Conservation (phyloP, 2,113 vertebrate species). For the Pipa parva region DNA sequence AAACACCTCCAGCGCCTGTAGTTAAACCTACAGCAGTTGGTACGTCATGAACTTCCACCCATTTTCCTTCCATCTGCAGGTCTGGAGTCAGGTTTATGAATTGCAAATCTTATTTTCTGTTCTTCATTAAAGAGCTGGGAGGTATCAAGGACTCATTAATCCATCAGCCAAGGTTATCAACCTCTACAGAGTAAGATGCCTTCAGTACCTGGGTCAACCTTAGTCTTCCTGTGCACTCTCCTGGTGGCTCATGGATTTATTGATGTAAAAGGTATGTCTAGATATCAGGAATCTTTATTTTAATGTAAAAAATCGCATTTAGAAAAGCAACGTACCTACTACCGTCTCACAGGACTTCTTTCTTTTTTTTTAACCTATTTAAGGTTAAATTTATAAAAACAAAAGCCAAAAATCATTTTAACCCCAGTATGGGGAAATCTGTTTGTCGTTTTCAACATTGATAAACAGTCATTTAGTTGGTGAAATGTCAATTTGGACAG, state of each 20-base stretch:
- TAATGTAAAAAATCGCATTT: no score
- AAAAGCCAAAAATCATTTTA: no score
- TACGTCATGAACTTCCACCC: conserved; percentile 58
- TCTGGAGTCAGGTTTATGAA: background rate
- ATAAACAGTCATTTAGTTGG: no score
- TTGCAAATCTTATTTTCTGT: background rate
- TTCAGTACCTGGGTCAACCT: background rate
- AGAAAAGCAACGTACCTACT: no score
- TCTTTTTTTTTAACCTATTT: no score
- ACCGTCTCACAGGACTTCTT: no score
- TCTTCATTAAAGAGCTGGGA: background rate
- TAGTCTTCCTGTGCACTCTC: background rate
- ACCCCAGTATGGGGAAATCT: background rate
- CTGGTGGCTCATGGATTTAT: background rate
- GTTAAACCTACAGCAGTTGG: conserved; percentile 32
- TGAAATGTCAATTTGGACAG: no score
- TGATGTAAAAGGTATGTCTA: background rate
- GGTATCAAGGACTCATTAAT: background rate
- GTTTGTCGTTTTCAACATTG: background rate
- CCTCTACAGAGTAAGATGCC: background rate
- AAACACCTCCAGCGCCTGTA: conserved; percentile 49
- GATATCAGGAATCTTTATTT: no score
- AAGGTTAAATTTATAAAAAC: no score
- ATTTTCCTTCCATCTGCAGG: conserved; percentile 44
- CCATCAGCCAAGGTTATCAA: background rate